Conservation (phyloP, 2,888 invertebrate species). For the Pegoplata infirma region DNA sequence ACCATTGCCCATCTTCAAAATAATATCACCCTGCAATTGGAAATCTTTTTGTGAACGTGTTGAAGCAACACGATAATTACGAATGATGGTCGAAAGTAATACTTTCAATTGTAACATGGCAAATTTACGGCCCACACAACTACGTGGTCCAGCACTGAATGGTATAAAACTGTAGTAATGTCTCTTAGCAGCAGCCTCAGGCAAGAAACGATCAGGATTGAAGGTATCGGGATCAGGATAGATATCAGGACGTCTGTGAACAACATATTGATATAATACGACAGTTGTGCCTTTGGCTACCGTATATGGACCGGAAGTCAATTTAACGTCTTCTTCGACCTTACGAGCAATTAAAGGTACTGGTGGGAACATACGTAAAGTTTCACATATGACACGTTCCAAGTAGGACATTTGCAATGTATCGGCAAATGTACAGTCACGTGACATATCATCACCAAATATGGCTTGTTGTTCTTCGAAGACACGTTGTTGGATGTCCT, state of each 20-base stretch:
- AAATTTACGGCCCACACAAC: constrained; percentile 88
- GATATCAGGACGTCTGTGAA: constrained; percentile 83
- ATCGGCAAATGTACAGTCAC: constrained; percentile 87
- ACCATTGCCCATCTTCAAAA: constrained; percentile 86
- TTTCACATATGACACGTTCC: constrained; percentile 88
- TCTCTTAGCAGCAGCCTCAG: constrained; percentile 85
- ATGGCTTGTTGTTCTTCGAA: constrained; percentile 86
- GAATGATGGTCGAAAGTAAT: constrained; percentile 84
- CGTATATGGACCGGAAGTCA: constrained; percentile 81
- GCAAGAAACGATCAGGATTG: constrained; percentile 89
- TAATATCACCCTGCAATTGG: constrained; percentile 85
- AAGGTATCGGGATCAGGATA: constrained; percentile 86
- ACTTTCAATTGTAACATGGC: constrained; percentile 88
- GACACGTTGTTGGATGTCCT: constrained; percentile 87
- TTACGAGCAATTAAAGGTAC: constrained; percentile 88
- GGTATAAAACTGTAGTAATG: constrained; percentile 90
- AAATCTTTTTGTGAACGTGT: constrained; percentile 83
- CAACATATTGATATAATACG: constrained; percentile 82
- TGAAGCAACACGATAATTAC: constrained; percentile 84
- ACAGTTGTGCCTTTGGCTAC: constrained; percentile 86
- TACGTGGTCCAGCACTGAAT: constrained; percentile 89
- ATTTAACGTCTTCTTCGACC: constrained; percentile 83
- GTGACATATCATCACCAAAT: constrained; percentile 85
- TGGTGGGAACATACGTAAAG: constrained; percentile 87
- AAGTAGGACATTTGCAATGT: constrained; percentile 89